These are phyloP conservation scores for Actinemys pallida DNA, from an alignment of 2,113 vertebrate genomes.

Conservation along the genomic window DNA sequence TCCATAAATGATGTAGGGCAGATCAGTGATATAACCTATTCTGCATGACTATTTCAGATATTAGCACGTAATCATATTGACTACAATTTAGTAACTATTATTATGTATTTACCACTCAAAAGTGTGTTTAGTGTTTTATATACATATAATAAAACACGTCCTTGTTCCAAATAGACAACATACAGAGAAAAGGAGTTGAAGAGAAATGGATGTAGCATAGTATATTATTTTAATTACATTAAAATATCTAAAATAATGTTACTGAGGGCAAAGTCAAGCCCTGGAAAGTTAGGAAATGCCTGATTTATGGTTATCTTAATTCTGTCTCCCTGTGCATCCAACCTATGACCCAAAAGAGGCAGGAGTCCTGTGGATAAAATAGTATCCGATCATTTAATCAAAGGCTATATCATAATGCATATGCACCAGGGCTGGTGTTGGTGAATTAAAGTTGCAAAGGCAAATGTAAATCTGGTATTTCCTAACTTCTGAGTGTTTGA, in stretches of 20 bases:
- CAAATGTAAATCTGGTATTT: neutral
- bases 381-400: neutral
- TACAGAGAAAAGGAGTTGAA: neutral
- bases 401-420: neutral
- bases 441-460: slow-evolving; percentile 5
- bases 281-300: neutral
- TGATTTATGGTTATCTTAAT: slow-evolving; percentile 24
- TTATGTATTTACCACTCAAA: neutral
- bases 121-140: neutral
- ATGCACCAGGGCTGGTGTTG: neutral
- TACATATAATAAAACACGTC: neutral
- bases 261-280: neutral
- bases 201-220: neutral
- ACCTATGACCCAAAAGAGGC: neutral
- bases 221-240: neutral
- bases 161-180: neutral
- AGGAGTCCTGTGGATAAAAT: neutral
- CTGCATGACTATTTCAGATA: neutral
- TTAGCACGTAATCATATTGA: neutral
- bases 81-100: neutral
- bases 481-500: neutral
- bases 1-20: slow-evolving; percentile 32
- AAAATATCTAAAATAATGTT: slow-evolving; percentile 25
- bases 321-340: neutral
- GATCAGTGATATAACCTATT: neutral